Conservation (phyloP, 1,140 invertebrate species). For the Potamilus streckersoni region DNA sequence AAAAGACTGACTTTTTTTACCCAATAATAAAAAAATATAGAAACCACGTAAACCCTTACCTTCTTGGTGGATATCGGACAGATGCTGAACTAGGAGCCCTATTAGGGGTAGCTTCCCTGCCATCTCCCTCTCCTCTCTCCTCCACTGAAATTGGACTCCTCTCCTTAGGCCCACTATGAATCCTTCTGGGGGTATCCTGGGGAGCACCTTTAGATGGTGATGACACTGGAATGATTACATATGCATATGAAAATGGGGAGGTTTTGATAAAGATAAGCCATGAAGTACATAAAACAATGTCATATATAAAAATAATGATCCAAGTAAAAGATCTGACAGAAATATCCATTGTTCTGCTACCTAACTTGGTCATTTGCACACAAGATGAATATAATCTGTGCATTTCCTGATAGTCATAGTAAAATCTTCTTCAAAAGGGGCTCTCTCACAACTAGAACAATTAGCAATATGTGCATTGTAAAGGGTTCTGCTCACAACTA, state of each 20-base stretch:
- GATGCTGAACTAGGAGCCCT: conserved; percentile 43
- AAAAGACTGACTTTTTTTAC: too few relatives aligned
- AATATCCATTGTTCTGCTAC: not conserved
- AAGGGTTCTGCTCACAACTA: too few relatives aligned
- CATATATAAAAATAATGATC: not conserved
- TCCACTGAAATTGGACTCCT: conserved; percentile 40
- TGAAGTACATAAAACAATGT: conserved; percentile 1
- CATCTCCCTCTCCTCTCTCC: conserved; percentile 57
- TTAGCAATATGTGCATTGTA: too few relatives aligned
- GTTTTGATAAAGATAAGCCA: not conserved
- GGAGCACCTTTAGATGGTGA: not conserved
- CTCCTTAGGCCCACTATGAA: conserved; percentile 56
- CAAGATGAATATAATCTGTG: not conserved
- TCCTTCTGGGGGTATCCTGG: conserved; percentile 18
- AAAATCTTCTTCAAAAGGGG: too few relatives aligned
- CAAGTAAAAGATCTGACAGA: not conserved
- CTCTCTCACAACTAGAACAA: too few relatives aligned
- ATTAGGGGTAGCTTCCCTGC: conserved; percentile 43
- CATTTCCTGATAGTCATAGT: too few relatives aligned
- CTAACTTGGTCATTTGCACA: not conserved
- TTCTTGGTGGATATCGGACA: conserved; percentile 37
- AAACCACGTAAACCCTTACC: conserved; percentile 13
- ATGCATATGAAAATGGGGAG: too few relatives aligned
- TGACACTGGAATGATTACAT: too few relatives aligned
- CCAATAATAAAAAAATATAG: not conserved